A percentile compares a stretch with the other conserved stretches of the same genome.
phyloP scores from a whole-genome alignment of 2,888 invertebrate genomes.

The Cyaniris semiargus region DNA sequence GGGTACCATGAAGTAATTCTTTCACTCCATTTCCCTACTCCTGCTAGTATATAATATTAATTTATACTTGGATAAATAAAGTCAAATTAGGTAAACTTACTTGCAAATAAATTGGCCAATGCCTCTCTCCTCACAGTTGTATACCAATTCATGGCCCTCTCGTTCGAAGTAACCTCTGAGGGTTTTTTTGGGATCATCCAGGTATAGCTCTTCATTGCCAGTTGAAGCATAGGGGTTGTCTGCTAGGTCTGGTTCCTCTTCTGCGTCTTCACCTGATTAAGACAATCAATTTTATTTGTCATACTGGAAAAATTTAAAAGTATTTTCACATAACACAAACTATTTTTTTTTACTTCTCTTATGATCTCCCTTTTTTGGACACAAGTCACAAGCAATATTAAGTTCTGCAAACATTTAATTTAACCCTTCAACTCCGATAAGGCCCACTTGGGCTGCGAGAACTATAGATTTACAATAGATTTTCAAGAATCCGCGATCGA shows the following conservation, averaged over 20 bases:
- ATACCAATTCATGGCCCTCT: conserved; percentile 92
- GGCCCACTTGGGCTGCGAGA: too few relatives aligned
- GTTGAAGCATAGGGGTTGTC: conserved; percentile 92
- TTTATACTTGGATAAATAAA: not conserved
- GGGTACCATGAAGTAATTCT: too few relatives aligned
- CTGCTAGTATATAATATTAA: too few relatives aligned
- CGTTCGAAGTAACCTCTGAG: conserved; percentile 96
- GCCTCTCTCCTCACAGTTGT: conserved; percentile 92
- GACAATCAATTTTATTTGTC: not conserved
- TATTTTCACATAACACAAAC: not conserved
- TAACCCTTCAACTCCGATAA: too few relatives aligned
- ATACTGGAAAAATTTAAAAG: not conserved
- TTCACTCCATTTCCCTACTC: too few relatives aligned
- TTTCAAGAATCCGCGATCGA: too few relatives aligned
- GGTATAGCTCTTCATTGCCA: conserved; percentile 92
- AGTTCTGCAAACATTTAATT: too few relatives aligned
- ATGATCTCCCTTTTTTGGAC: too few relatives aligned
- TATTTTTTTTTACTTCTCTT: too few relatives aligned
- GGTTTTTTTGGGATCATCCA: conserved; percentile 97
- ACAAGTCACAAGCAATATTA: too few relatives aligned
- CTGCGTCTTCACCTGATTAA: conserved; percentile 89
- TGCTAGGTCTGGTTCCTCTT: conserved; percentile 89
- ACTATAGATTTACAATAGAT: too few relatives aligned
- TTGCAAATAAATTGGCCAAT: conserved; percentile 92
- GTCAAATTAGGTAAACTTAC: conserved; percentile 53